Evolutionary conservation across 2,888 invertebrate species (phyloP).

Genomic region (Erebia ligea): DNA sequence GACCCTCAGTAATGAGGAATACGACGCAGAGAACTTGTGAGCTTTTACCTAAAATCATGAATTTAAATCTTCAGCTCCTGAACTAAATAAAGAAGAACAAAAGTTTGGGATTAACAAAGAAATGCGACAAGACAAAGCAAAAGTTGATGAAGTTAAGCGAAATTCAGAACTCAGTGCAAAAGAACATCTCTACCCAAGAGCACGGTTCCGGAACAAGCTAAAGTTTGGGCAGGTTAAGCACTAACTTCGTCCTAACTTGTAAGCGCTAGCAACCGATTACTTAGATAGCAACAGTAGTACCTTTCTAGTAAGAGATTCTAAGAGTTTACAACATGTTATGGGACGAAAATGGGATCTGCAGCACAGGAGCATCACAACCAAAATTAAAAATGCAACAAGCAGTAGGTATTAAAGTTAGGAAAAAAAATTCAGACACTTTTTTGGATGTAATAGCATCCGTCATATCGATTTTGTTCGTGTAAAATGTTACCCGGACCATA

Average conservation of each 20-base stretch:
- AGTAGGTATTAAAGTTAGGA: too few relatives aligned
- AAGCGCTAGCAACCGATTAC: conserved; percentile 34
- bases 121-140: background rate
- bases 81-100: background rate
- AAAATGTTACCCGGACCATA: too few relatives aligned
- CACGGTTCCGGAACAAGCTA: background rate
- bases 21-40: too few relatives aligned
- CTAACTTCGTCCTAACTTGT: conserved; percentile 44
- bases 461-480: too few relatives aligned
- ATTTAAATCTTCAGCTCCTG: background rate
- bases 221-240: conserved; percentile 44
- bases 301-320: background rate
- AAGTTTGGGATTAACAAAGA: background rate
- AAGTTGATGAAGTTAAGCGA: background rate
- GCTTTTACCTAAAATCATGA: background rate
- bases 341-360: too few relatives aligned
- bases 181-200: conserved; percentile 38
- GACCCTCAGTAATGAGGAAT: too few relatives aligned
- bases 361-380: too few relatives aligned
- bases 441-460: too few relatives aligned
- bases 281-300: conserved; percentile 21
- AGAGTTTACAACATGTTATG: too few relatives aligned
- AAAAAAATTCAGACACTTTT: too few relatives aligned
- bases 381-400: too few relatives aligned
- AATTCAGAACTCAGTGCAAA: conserved; percentile 35